Conservation (phyloP, 1,140 invertebrate genomes). For the Triops cancriformis region DNA sequence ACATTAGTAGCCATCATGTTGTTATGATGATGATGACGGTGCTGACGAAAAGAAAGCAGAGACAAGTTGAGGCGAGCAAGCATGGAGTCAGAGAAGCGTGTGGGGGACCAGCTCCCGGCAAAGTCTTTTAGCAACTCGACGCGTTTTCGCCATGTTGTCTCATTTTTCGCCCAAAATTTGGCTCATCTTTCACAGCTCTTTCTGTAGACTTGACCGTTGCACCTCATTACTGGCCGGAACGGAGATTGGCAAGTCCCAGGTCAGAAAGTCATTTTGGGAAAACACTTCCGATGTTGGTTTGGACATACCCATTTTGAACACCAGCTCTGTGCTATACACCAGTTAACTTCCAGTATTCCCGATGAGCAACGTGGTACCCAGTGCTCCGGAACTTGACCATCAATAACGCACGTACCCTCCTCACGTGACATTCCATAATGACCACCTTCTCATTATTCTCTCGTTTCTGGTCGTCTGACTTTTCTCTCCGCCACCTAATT, state of each 20-base stretch:
- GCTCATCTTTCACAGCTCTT: background rate
- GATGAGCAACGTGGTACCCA: background rate
- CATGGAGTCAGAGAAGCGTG: too few species aligned
- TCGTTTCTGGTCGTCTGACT: background rate
- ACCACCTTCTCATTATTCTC: slow-evolving; percentile 10
- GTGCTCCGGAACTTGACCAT: slow-evolving; percentile 1
- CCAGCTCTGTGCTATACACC: background rate
- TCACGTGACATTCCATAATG: slow-evolving; percentile 9
- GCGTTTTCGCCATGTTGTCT: too few species aligned
- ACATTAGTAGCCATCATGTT: slow-evolving; percentile 10
- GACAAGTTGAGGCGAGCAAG: background rate
- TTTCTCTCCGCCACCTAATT: background rate
- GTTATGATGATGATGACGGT: slow-evolving; percentile 10
- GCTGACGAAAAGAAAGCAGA: background rate
- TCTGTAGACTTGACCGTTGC: background rate
- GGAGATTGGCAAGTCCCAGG: background rate
- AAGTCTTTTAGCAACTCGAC: too few species aligned
- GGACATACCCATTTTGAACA: background rate
- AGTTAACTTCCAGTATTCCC: background rate
- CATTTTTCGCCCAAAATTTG: too few species aligned
- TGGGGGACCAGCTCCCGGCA: too few species aligned
- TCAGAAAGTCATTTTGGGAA: background rate
- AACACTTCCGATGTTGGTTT: background rate
- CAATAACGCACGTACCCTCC: background rate
- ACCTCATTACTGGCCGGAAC: background rate